Evolutionary conservation across 2,113 vertebrate species (phyloP).

Genomic region (Cebidichthys violaceus): DNA sequence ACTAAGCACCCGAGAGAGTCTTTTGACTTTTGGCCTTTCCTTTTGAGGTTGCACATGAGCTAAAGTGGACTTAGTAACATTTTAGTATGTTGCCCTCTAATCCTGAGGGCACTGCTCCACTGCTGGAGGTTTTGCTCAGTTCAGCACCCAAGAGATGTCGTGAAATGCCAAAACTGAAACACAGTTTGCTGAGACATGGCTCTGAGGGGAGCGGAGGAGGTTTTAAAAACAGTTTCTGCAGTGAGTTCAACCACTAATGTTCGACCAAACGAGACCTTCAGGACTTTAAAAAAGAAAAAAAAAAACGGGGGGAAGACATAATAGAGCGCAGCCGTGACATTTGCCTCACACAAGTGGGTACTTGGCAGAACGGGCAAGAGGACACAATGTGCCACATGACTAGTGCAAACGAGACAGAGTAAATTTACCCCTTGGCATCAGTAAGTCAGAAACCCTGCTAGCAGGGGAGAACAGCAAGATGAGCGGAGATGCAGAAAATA

Average conservation of each 20-base stretch:
- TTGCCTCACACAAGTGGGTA: constrained; percentile 27
- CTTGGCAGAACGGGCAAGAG: constrained; percentile 9
- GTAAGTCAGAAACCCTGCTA: constrained; percentile 22
- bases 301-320: constrained; percentile 37
- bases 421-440: constrained; percentile 30
- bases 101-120: constrained; percentile 20
- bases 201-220: constrained; percentile 13
- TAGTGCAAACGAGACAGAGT: constrained; percentile 33
- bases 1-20: not conserved
- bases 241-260: constrained; percentile 58
- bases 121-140: constrained; percentile 34
- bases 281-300: constrained; percentile 38
- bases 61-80: constrained; percentile 22
- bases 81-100: constrained; percentile 25
- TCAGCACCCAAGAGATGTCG: constrained; percentile 39
- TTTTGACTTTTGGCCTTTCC: not conserved
- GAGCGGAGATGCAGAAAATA: constrained; percentile 42
- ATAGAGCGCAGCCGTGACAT: constrained; percentile 43
- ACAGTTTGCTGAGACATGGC: constrained; percentile 27
- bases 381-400: not conserved
- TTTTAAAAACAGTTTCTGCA: constrained; percentile 52
- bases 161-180: constrained; percentile 64
- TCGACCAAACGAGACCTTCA: constrained; percentile 58
- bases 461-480: not conserved
- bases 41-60: constrained; percentile 21